These are phyloP conservation scores for Meda fulgida DNA, from an alignment of 2,797 vertebrate species.

Conservation along the genomic window DNA sequence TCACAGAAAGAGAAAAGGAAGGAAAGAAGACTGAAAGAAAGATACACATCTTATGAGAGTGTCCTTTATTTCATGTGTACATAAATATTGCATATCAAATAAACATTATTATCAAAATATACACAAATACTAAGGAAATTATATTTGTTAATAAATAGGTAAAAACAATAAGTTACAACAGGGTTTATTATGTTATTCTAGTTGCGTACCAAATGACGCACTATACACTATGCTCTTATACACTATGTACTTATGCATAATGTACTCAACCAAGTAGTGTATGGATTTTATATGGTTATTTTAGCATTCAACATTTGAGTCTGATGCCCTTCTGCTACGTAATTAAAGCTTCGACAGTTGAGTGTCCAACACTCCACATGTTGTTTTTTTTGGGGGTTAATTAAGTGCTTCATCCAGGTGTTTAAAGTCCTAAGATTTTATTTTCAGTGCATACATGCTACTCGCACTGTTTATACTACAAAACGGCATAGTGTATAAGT, in stretches of 20 bases:
- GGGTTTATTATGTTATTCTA: constrained; percentile 1
- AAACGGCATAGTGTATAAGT: neutral
- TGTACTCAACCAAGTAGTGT: neutral
- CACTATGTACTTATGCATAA: neutral
- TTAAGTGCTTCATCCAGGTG: neutral
- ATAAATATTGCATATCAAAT: constrained; percentile 33
- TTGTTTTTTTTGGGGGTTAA: neutral
- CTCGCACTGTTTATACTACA: neutral
- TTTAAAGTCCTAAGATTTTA: neutral
- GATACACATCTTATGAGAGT: neutral
- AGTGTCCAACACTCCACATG: neutral
- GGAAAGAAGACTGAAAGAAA: neutral
- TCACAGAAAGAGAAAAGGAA: neutral
- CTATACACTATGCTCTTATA: neutral
- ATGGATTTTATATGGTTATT: neutral
- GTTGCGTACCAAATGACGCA: neutral
- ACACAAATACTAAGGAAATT: constrained; percentile 16
- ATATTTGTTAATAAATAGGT: constrained; percentile 46
- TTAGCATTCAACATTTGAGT: neutral
- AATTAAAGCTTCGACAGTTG: neutral
- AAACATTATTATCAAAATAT: constrained; percentile 43
- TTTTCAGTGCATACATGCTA: neutral
- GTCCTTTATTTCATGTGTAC: constrained; percentile 30
- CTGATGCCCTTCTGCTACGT: neutral
- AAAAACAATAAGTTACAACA: constrained; percentile 44